A percentile compares a stretch with the other conserved stretches of the same genome.
phyloP scores from a whole-genome alignment of 2,797 vertebrate species.

The Peromyscus eremicus region DNA sequence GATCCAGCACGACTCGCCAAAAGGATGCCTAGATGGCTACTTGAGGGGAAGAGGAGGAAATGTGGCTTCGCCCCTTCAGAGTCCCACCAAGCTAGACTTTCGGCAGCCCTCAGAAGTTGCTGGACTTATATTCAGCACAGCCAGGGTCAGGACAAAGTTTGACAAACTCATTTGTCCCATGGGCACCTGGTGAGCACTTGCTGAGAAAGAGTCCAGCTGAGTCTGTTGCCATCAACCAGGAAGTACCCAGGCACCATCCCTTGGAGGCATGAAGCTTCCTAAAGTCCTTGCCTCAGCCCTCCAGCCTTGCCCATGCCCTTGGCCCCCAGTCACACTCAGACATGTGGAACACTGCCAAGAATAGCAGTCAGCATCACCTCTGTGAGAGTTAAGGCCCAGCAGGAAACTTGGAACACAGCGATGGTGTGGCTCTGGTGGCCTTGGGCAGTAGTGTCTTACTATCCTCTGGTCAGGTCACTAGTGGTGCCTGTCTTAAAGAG shows the following conservation, averaged over 20 bases:
- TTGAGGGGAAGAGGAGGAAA: not conserved
- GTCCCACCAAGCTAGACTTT: not conserved
- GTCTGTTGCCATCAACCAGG: not conserved
- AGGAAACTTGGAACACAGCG: rapidly evolving
- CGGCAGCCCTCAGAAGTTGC: not conserved
- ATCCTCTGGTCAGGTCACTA: not conserved
- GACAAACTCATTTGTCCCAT: not conserved
- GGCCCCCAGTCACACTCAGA: not conserved
- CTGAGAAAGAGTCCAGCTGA: not conserved
- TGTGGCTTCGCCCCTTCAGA: rapidly evolving
- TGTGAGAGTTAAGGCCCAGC: not conserved
- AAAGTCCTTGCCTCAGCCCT: rapidly evolving
- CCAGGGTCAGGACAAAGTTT: not conserved
- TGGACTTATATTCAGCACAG: rapidly evolving
- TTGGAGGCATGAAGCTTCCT: not conserved
- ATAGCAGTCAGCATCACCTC: not conserved
- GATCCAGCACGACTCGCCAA: not conserved
- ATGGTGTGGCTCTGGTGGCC: not conserved
- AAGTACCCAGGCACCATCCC: not conserved
- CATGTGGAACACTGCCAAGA: not conserved
- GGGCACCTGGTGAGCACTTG: rapidly evolving
- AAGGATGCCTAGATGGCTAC: not conserved
- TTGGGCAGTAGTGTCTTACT: rapidly evolving
- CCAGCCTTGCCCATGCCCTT: not conserved
- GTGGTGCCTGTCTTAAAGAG: not conserved